A percentile compares a stretch with the other conserved stretches of the same genome.
phyloP scores from a whole-genome alignment of 2,797 vertebrate genomes.

The Sarcophilus harrisii region DNA sequence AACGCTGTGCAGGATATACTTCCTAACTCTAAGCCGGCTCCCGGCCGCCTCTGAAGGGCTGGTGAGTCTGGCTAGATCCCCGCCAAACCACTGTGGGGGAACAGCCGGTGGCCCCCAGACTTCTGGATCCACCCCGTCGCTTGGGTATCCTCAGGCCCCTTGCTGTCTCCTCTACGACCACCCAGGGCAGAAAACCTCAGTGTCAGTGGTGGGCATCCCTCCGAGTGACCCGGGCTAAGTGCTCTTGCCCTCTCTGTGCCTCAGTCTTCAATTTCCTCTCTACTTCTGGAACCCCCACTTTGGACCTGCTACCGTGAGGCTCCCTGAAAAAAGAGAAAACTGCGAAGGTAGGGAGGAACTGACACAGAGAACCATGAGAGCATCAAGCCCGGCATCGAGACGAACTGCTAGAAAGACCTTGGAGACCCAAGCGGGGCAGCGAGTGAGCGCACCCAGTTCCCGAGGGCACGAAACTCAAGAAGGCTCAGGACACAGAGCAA shows the following conservation, averaged over 20 bases:
- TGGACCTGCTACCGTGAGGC: background rate
- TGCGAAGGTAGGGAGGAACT: background rate
- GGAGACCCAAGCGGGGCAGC: too few relatives aligned
- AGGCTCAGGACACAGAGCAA: background rate
- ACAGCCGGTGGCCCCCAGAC: background rate
- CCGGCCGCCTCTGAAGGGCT: too few relatives aligned
- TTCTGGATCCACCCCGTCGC: background rate
- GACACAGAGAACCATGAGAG: too few relatives aligned
- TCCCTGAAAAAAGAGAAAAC: background rate
- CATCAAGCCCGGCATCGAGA: background rate
- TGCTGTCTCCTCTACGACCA: background rate
- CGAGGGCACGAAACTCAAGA: background rate
- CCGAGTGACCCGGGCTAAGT: background rate
- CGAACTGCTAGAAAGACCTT: background rate
- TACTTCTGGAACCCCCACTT: background rate
- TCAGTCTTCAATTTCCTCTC: background rate
- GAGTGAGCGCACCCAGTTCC: background rate
- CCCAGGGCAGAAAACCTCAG: too few relatives aligned
- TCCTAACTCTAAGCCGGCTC: background rate
- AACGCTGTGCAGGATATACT: background rate
- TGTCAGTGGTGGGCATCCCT: too few relatives aligned
- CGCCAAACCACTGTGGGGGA: background rate
- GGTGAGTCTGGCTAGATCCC: too few relatives aligned
- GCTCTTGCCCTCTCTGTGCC: background rate
- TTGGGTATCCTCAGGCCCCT: background rate